Conservation (phyloP, 2,113 vertebrate genomes). For the Halichoerus grypus region DNA sequence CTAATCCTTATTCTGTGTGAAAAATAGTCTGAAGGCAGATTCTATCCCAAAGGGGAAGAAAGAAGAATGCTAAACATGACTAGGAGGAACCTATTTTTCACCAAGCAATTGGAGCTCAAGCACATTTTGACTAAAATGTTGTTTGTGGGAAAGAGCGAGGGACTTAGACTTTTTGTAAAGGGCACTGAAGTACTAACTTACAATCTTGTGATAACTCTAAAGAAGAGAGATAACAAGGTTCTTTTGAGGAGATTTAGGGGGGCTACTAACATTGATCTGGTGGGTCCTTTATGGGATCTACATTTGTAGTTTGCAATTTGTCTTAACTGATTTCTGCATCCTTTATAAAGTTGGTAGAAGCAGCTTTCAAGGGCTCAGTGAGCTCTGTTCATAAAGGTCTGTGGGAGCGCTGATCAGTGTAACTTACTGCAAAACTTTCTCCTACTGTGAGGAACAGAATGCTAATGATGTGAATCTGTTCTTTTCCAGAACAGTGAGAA, state of each 20-base stretch:
- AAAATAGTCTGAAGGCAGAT: constrained; percentile 77
- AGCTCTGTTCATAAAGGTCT: constrained; percentile 78
- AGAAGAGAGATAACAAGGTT: constrained; percentile 60
- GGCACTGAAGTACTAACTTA: constrained; percentile 58
- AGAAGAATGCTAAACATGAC: constrained; percentile 58
- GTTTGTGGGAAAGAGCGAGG: background rate
- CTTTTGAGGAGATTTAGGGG: constrained; percentile 62
- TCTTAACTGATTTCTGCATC: constrained; percentile 69
- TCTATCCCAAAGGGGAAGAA: constrained; percentile 60
- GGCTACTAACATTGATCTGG: constrained; percentile 43
- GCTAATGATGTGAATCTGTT: constrained; percentile 79
- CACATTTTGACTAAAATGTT: constrained; percentile 70
- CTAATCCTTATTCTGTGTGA: constrained; percentile 76
- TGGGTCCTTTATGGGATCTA: constrained; percentile 61
- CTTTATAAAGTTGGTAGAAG: constrained; percentile 64
- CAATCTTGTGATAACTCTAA: background rate
- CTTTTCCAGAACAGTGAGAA: constrained; percentile 73
- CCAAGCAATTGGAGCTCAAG: constrained; percentile 38
- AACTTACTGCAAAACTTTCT: constrained; percentile 75
- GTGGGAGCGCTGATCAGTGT: constrained; percentile 54
- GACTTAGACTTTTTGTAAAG: constrained; percentile 69
- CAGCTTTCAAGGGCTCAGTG: constrained; percentile 60
- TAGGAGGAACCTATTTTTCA: constrained; percentile 76
- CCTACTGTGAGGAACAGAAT: constrained; percentile 74
- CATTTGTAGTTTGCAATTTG: constrained; percentile 10